phyloP scores from a whole-genome alignment of 92 coral and sea anemone species.

The Heteractis magnifica region DNA sequence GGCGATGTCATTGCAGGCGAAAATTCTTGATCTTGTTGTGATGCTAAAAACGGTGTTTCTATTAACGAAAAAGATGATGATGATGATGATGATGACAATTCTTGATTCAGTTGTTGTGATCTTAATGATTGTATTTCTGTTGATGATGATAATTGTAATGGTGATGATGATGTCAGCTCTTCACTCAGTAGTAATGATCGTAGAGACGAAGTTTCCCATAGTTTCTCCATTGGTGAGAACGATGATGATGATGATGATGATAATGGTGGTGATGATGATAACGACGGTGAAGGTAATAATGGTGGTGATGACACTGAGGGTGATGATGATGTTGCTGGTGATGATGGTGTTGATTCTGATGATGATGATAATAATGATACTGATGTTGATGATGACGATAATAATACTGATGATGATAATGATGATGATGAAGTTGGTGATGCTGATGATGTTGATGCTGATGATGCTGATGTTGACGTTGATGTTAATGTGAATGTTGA shows the following conservation, averaged over 20 bases:
- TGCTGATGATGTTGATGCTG: too few species aligned
- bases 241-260: not conserved
- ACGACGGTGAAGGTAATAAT: too few species aligned
- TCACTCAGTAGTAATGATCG: not conserved
- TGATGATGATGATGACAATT: not conserved
- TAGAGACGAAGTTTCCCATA: not conserved
- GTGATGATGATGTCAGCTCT: not conserved
- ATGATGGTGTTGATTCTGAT: too few species aligned
- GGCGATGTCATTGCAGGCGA: too few species aligned
- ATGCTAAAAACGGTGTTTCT: not conserved
- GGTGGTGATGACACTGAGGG: too few species aligned
- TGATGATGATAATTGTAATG: not conserved
- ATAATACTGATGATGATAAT: not conserved
- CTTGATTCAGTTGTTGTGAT: not conserved
- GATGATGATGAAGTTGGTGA: not conserved
- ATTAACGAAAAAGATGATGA: not conserved
- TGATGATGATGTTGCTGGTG: too few species aligned
- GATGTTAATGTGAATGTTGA: not conserved
- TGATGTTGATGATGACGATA: not conserved
- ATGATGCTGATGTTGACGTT: too few species aligned
- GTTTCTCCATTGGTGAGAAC: too few species aligned
- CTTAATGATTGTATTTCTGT: not conserved
- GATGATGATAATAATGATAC: too few species aligned
- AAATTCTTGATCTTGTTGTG: not conserved
- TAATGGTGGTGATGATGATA: slow-evolving; percentile 6